A percentile compares a stretch with the other conserved stretches of the same genome.
These are phyloP conservation scores for Apus apus DNA, from an alignment of 2,113 vertebrate species.

Conservation along the genomic window DNA sequence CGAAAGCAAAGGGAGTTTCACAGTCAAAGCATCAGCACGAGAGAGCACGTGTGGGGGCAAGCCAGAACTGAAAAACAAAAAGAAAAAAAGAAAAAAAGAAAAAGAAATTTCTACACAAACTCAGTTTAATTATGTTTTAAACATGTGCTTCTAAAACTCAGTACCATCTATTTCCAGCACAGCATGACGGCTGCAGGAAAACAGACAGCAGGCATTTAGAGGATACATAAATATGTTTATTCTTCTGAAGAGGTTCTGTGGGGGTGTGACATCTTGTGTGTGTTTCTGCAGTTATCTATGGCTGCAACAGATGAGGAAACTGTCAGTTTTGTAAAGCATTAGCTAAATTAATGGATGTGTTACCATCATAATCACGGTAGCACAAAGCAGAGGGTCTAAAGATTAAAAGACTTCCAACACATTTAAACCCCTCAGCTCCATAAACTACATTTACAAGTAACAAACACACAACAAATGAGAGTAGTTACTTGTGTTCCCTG, in stretches of 20 bases:
- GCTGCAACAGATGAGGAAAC: not conserved
- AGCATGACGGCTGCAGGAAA: not conserved
- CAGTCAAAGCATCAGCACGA: not conserved
- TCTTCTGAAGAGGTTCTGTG: not conserved
- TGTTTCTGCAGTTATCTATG: not conserved
- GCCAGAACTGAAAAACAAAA: not conserved
- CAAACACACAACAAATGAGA: not conserved
- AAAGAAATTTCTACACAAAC: not conserved
- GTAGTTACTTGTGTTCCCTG: not conserved
- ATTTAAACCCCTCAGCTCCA: not conserved
- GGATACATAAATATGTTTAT: not conserved
- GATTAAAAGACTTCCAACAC: not conserved
- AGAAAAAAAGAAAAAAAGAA: too few relatives aligned
- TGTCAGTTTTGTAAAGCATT: not conserved
- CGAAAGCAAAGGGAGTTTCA: not conserved
- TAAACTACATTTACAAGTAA: not conserved
- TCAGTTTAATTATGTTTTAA: not conserved
- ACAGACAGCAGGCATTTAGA: not conserved
- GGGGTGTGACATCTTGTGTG: not conserved
- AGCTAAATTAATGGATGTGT: not conserved
- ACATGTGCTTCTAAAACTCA: not conserved
- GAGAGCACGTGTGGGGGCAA: rapidly evolving
- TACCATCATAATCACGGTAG: not conserved
- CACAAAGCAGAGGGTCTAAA: not conserved
- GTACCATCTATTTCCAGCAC: not conserved